Evolutionary conservation across 2,797 vertebrate species (phyloP).

Genomic region (Labeo calbasu): DNA sequence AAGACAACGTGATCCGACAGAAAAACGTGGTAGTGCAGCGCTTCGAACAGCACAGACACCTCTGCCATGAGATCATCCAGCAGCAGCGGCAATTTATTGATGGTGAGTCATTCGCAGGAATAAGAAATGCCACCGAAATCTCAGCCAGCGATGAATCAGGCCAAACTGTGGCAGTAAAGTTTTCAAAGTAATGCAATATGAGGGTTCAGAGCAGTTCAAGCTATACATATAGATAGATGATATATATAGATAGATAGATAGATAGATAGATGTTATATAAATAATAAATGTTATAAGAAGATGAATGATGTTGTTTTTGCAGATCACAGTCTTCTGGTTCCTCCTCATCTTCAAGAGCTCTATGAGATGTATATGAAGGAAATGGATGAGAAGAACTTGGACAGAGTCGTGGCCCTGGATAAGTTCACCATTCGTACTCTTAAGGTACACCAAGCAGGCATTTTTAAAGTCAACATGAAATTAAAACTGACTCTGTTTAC

Average conservation of each 20-base stretch:
- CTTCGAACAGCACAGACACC: constrained; percentile 84
- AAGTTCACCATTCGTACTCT: constrained; percentile 76
- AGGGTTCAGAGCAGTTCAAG: background rate
- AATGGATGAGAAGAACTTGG: constrained; percentile 82
- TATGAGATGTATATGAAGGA: constrained; percentile 85
- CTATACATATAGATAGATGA: background rate
- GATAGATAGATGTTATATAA: background rate
- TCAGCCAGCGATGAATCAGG: background rate
- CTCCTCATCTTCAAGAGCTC: constrained; percentile 84
- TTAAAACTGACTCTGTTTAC: background rate
- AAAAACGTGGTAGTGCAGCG: constrained; percentile 83
- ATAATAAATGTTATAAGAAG: background rate
- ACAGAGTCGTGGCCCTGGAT: constrained; percentile 81
- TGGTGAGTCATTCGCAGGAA: constrained; percentile 66
- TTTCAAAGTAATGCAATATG: background rate
- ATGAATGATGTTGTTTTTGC: constrained; percentile 29
- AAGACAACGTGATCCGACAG: constrained; percentile 85
- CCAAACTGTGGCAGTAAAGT: background rate
- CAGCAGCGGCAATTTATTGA: constrained; percentile 87
- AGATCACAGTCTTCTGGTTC: constrained; percentile 86
- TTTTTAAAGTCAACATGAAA: background rate
- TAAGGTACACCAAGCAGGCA: constrained; percentile 73
- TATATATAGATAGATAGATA: too few species aligned
- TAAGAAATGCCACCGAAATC: constrained; percentile 4
- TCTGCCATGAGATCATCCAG: constrained; percentile 89